phyloP scores from a whole-genome alignment of 2,888 invertebrate genomes.

The Lithophane ornitopus region DNA sequence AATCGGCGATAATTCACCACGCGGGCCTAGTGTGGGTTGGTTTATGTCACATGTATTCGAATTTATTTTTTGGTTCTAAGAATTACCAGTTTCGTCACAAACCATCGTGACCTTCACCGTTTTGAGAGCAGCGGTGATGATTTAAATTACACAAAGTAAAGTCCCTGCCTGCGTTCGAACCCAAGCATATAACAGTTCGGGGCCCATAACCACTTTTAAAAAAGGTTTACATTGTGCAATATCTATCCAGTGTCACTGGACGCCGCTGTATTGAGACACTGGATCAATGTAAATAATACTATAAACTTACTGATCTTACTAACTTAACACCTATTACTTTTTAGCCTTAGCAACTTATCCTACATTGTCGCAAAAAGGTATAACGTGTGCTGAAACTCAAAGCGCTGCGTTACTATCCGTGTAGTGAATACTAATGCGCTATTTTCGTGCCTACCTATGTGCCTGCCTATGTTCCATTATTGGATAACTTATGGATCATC shows the following conservation, averaged over 20 bases:
- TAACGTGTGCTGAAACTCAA: conserved; percentile 34
- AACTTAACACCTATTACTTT: conserved; percentile 15
- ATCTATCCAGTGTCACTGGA: not conserved
- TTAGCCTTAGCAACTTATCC: not conserved
- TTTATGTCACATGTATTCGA: not conserved
- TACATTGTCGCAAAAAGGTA: conserved; percentile 32
- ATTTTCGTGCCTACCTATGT: conserved; percentile 26
- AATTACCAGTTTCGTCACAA: not conserved
- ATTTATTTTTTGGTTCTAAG: not conserved
- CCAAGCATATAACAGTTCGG: no score
- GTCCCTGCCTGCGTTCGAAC: fast-evolving
- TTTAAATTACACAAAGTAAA: not conserved
- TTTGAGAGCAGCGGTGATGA: not conserved
- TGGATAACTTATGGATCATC: conserved; percentile 36
- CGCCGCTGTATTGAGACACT: no score
- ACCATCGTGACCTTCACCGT: not conserved
- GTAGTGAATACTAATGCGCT: conserved; percentile 27
- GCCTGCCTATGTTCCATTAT: conserved; percentile 8
- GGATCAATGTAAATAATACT: no score
- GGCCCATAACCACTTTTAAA: no score
- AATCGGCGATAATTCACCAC: not conserved
- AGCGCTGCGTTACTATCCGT: conserved; percentile 15
- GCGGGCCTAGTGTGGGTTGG: not conserved
- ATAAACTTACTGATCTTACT: not conserved
- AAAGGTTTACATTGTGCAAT: not conserved